Percentiles rank a stretch among this genome's conserved stretches.
Conservation (phyloP, 2,113 vertebrate genomes). For the Elachura formosa region DNA sequence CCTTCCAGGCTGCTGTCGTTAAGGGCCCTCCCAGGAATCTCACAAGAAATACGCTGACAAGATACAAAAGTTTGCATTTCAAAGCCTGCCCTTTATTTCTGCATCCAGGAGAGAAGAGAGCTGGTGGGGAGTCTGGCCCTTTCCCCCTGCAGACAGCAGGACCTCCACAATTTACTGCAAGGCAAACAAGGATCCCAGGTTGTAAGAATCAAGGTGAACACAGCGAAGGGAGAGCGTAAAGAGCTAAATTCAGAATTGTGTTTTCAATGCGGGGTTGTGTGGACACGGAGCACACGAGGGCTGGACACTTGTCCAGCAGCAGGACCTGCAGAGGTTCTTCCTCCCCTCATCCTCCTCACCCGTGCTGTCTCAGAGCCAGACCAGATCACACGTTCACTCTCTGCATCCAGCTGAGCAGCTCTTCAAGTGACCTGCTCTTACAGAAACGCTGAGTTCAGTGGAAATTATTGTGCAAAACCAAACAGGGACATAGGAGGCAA, state of each 20-base stretch:
- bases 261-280: background rate
- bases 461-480: background rate
- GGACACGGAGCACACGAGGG: accelerated
- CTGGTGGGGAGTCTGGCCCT: background rate
- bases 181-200: background rate
- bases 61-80: background rate
- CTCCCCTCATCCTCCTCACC: background rate
- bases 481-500: background rate
- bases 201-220: background rate
- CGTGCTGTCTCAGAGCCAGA: accelerated
- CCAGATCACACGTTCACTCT: background rate
- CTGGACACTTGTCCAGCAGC: background rate
- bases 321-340: background rate
- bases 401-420: background rate
- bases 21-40: background rate
- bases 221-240: accelerated
- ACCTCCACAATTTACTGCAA: background rate
- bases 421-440: background rate
- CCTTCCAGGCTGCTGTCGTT: background rate
- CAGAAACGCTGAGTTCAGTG: background rate
- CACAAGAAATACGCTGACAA: background rate
- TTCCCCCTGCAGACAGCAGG: background rate
- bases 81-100: background rate
- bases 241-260: background rate
- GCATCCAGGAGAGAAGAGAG: background rate